Conservation (phyloP, 1,140 invertebrate species). For the Eciton burchellii region DNA sequence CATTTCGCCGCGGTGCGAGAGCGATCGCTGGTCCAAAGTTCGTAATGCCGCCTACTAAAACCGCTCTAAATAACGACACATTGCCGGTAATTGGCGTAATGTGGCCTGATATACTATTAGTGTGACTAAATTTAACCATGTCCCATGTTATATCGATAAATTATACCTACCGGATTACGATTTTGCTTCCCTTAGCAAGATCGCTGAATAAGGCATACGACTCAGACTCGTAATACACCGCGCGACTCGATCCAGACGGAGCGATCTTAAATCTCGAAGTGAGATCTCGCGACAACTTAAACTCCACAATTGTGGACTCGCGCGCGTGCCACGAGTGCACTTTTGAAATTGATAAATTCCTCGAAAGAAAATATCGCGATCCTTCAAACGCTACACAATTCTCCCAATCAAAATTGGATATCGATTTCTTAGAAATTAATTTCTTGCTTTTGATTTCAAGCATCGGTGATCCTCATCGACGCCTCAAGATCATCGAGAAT, state of each 20-base stretch:
- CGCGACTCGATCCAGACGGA: not conserved
- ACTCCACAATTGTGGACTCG: constrained; percentile 6
- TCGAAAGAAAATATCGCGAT: not conserved
- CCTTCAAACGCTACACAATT: not conserved
- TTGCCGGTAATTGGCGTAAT: constrained; percentile 44
- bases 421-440: too few relatives aligned
- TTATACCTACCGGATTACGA: not conserved
- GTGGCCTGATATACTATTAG: constrained; percentile 14
- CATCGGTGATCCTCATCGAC: too few relatives aligned
- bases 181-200: not conserved
- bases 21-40: constrained; percentile 19
- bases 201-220: constrained; percentile 2
- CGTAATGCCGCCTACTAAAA: not conserved
- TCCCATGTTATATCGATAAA: constrained; percentile 20
- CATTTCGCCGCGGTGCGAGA: constrained; percentile 5
- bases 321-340: not conserved
- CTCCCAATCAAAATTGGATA: not conserved
- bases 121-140: constrained; percentile 54
- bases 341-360: not conserved
- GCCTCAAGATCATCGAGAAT: too few relatives aligned
- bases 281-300: not conserved
- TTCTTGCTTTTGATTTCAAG: too few relatives aligned
- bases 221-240: not conserved
- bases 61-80: constrained; percentile 29
- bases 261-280: too few relatives aligned